Evolutionary conservation across 2,888 invertebrate species (phyloP), one percentile per base, ranked within the genome.

Genomic region (Caradrina kadenii): DNA sequence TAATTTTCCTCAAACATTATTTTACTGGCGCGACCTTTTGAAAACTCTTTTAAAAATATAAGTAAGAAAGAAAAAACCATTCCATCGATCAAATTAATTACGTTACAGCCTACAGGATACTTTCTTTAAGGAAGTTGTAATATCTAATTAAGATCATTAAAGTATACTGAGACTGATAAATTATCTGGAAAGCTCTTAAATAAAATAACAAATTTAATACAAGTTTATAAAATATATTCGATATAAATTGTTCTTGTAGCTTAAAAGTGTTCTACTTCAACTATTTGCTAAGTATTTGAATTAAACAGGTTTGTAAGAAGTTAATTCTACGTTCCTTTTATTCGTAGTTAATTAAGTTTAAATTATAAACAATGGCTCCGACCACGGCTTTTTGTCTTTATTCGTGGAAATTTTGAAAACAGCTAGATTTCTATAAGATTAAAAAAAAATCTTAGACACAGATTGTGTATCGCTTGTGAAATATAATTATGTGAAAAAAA

Each of bases 41-140:
- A 58, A 69, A 67, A 59, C 70, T 70, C 42, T 73, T 75, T 73
- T 50, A 53, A 48, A 67, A 75, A 68, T 62, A 68, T 62, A 59
- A 45, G 35, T n/a, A 59, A 63, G 58, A 55, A 70, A 56, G 26
- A 49, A 69, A 68, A 75, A 62, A 84, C 73, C 60, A 75, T 70
- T 66, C 74, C 80, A 84, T 84, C 76, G 64, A 84, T 84, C 84
- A 82, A 83, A 76, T 82, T 84, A 84, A 83, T 83, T 84, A 80
- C 63, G 79, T 80, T 80, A 79, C 45, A 45, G 45, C 17, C 45
- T 17, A 45, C 58, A 67, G 31, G 80, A 82, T 79, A 83, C 71
- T 84, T 84, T 76, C 58, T 78, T 68, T 52, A n/a, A 52, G 73
- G 62, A 80, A 78, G 73, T 80, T 84, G 49, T 70, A 77, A 73